Base-by-base conservation (phyloP, 2,888 invertebrate species). In the Reticulitermes lucifugus region DNA sequence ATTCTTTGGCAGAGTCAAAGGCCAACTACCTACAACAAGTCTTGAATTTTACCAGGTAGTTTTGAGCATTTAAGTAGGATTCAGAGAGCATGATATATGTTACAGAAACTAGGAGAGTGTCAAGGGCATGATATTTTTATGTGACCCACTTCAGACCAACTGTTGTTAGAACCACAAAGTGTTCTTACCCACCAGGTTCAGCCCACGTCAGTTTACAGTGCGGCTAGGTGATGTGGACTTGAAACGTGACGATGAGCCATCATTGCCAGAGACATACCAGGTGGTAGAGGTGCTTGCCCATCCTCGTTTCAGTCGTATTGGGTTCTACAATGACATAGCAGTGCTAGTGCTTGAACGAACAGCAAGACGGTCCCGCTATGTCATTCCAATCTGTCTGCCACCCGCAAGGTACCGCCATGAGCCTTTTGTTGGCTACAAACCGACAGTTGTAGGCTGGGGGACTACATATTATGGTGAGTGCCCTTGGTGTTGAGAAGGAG, bases 321-420 rank as follows among this genome's bases (percentile, higher is more conserved):
- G 98, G n/a, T 98, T 96, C 90, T 98, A 97, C 90, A 98, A 98
- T 88, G 98, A 98, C 89, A 96, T 99, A 86, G 98, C 98, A 0
- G 90, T 97, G n/a, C 91, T 97, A 75, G 94, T 95, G 87, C 90
- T 97, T 46, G 94, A 91, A 65, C 93, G 95, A 83, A 94, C 95
- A 41, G 97, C 96, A 2, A 94, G 95, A 83, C 96, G 95, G 90
- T 96, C 96, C 0, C 95, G 96, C 89, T 97, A 96, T 90, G 95
- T 97, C 71, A 96, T 96, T 88, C 98, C 98, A 0, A 94, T 98
- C 85, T 98, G 98, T 89, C 91, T 98, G 84, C 98, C 98, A 0
- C 92, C 92, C 1, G 92, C 92, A 0, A 92, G 93, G n/a, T 88
- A 88, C 82, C 91, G 92, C 43, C 91, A 91, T 29, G 94, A 94